Evolutionary conservation across 2,888 invertebrate species (phyloP).

Genomic region (Drosophila vallismaia): DNA sequence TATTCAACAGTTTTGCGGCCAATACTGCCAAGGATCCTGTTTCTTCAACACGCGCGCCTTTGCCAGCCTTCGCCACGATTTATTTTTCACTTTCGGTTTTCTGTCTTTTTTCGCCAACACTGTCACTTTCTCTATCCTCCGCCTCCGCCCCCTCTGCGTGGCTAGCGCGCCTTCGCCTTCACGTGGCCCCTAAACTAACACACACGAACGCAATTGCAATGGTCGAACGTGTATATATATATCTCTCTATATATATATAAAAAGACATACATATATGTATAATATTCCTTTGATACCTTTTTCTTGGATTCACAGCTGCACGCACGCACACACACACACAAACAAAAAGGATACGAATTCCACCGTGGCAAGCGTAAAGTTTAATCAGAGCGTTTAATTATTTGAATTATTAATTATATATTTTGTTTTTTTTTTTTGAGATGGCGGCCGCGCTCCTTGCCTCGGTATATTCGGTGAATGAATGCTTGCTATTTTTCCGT

Average conservation of each 20-base stretch:
- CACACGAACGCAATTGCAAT: conserved; percentile 26
- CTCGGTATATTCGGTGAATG: conserved; percentile 70
- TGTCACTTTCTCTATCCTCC: conserved; percentile 26
- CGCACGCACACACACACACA: conserved; percentile 25
- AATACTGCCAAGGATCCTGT: conserved; percentile 18
- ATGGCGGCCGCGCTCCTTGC: conserved; percentile 43
- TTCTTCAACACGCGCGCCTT: background rate
- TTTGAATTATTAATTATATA: conserved; percentile 36
- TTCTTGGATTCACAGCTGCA: conserved; percentile 19
- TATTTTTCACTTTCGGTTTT: conserved; percentile 43
- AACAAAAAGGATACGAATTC: conserved; percentile 28
- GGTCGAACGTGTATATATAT: conserved; percentile 4
- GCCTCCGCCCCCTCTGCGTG: conserved; percentile 1
- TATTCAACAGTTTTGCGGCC: conserved; percentile 78
- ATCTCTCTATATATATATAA: background rate
- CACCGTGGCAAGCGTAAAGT: background rate
- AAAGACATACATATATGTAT: background rate
- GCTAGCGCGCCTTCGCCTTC: conserved; percentile 58
- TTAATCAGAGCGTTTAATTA: conserved; percentile 13
- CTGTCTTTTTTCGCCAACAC: conserved; percentile 24
- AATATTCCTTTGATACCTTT: background rate
- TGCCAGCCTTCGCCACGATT: background rate
- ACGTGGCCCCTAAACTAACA: conserved; percentile 59
- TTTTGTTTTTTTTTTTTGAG: background rate
- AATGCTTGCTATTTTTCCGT: conserved; percentile 80